Conservation (phyloP, 2,797 vertebrate species). For the Mallotus villosus region DNA sequence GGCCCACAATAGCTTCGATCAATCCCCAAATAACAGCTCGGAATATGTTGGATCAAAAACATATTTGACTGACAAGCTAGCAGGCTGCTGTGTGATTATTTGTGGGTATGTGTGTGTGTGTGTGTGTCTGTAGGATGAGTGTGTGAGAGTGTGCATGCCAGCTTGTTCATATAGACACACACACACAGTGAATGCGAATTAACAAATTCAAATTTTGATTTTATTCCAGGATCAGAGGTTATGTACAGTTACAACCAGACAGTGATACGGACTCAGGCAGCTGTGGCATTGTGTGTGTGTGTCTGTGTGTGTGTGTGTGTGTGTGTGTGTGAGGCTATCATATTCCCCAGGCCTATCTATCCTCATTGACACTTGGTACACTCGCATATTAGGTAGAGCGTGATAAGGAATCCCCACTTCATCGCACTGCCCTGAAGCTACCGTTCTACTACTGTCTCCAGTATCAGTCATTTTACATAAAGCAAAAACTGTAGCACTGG, state of each 20-base stretch:
- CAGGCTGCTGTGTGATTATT: neutral
- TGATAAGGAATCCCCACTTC: neutral
- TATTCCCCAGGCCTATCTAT: neutral
- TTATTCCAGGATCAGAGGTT: neutral
- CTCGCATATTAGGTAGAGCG: neutral
- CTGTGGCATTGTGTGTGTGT: neutral
- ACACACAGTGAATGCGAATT: neutral
- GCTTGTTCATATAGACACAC: neutral
- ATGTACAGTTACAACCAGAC: neutral
- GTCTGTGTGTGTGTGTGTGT: neutral
- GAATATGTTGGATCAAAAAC: too few species aligned
- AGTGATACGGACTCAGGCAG: neutral
- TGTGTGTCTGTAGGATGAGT: neutral
- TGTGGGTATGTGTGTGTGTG: neutral
- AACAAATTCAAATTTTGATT: neutral
- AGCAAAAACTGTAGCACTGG: neutral
- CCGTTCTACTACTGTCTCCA: neutral
- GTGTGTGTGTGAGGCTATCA: neutral
- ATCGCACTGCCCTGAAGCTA: neutral
- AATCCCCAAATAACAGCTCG: neutral
- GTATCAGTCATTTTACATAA: neutral
- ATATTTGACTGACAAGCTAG: too few species aligned
- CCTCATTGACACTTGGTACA: slow-evolving; percentile 5
- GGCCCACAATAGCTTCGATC: neutral
- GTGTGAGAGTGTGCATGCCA: neutral